Conservation (phyloP, 1,140 invertebrate species). For the Trissolcus basalis region DNA sequence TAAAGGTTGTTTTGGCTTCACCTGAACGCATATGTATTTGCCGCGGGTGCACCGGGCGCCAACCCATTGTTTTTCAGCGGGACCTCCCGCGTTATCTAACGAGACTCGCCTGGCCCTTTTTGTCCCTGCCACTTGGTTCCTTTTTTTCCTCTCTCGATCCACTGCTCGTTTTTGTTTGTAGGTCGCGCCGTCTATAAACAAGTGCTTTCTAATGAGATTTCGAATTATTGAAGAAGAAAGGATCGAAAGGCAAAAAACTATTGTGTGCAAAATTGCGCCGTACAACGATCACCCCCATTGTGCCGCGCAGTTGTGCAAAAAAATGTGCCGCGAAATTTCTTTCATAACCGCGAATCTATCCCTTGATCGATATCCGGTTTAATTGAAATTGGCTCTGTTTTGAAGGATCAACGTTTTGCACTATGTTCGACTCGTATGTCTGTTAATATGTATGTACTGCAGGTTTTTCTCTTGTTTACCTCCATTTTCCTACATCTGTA, state of each 20-base stretch:
- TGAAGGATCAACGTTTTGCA: no score
- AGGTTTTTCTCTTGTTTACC: no score
- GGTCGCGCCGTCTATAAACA: conserved; percentile 41
- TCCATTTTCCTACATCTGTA: no score
- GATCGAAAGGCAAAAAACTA: conserved; percentile 27
- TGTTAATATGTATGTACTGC: no score
- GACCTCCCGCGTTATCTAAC: conserved; percentile 67
- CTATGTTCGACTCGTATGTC: no score
- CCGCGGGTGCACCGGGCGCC: conserved; percentile 50
- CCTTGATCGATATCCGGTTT: neutral
- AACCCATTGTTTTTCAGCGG: conserved; percentile 63
- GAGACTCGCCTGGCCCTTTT: conserved; percentile 45
- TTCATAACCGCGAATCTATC: no score
- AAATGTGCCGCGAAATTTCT: no score
- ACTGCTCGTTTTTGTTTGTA: conserved; percentile 16
- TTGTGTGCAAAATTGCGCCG: conserved; percentile 52
- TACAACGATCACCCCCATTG: conserved; percentile 19
- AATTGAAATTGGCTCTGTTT: no score
- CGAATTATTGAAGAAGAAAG: conserved; percentile 42
- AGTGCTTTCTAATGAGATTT: conserved; percentile 58
- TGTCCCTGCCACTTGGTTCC: conserved; percentile 26
- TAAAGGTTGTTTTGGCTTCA: conserved; percentile 64
- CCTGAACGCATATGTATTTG: conserved; percentile 63
- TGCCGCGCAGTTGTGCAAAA: conserved; percentile 2
- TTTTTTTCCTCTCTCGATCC: neutral